Base-by-base conservation (phyloP, 1,140 invertebrate genomes). In the Leucophenga varia region DNA sequence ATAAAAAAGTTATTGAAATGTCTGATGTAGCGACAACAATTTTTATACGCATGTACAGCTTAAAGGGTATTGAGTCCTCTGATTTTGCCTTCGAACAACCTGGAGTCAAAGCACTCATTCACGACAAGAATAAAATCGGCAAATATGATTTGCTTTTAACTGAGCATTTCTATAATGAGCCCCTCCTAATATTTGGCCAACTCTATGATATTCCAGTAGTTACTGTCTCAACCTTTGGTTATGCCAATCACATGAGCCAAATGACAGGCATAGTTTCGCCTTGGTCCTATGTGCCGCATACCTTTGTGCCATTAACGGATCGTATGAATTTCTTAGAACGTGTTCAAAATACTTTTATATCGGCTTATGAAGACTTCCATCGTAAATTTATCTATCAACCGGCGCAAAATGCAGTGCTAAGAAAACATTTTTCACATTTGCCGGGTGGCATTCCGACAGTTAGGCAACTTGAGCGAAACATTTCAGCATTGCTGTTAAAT, bases 401-500 rank as follows among this genome's bases (percentile, higher is more conserved):
- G 0, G n/a, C 10, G 0, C 67, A 71, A 8, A 65, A 80, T 35
- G 57, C 55, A 3, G 21, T 76, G 0, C 32, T 73, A 0, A 14
- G 49, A 21, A 63, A 54, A 22, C 71, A 75, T 36, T 76, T 74
- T 25, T 55, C 61, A 6, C 28, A 57, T 2, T 12, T 46, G 7
- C 42, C 61, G 2, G 37, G 52, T 48, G 13, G 36, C 12, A 41
- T 51, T 14, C 74, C 78, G 0, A 52, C 57, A n/a, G 43, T 79
- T 12, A 52, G 59, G 0, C 73, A 79, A 42, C 54, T 82, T 32
- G 68, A 76, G 35, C 69, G 63, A 44, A 78, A 78, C 47, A 61
- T 79, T 4, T 78, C 76, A 8, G 51, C 82, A 21, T 47, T 81
- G 7, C 64, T 84, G 21, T 35, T 75, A 1, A 79, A 76, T 49